Evolutionary conservation across 2,113 vertebrate species (phyloP).

Genomic region (Hippocampus mohnikei): DNA sequence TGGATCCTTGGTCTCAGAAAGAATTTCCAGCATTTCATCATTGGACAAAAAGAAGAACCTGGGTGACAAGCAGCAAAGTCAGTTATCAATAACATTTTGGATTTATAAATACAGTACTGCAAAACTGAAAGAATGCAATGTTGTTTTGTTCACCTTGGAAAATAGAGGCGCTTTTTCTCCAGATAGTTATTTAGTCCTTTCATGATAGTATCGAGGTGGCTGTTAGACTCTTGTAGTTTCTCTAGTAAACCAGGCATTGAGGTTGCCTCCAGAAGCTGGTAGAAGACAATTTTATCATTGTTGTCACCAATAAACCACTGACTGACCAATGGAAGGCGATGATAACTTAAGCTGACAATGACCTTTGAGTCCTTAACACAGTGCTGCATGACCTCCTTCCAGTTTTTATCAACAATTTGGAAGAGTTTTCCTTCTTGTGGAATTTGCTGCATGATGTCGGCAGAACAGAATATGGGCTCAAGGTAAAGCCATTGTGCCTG

Average conservation of each 20-base stretch:
- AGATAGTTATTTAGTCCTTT: conserved; percentile 93
- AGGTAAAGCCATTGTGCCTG: conserved; percentile 95
- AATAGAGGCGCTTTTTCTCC: conserved; percentile 94
- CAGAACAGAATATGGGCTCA: conserved; percentile 92
- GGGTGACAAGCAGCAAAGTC: conserved; percentile 9
- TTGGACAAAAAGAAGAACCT: conserved; percentile 97
- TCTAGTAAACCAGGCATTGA: conserved; percentile 82
- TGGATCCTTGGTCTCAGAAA: conserved; percentile 96
- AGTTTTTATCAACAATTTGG: conserved; percentile 84
- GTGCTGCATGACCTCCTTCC: conserved; percentile 88
- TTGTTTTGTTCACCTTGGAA: conserved; percentile 77
- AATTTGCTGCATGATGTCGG: conserved; percentile 98
- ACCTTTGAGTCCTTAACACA: conserved; percentile 88
- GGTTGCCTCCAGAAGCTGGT: conserved; percentile 84
- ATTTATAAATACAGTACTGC: background rate
- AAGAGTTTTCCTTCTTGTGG: conserved; percentile 90
- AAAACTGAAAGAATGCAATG: background rate
- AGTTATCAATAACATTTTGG: background rate
- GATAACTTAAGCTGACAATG: background rate
- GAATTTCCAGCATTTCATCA: conserved; percentile 97
- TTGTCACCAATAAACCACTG: background rate
- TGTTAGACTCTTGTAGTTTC: conserved; percentile 82
- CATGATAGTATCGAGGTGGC: conserved; percentile 89
- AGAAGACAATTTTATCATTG: background rate
- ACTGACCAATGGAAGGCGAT: background rate